Evolutionary conservation across 2,888 invertebrate genomes (phyloP).

Genomic region (Polietes domitor): DNA sequence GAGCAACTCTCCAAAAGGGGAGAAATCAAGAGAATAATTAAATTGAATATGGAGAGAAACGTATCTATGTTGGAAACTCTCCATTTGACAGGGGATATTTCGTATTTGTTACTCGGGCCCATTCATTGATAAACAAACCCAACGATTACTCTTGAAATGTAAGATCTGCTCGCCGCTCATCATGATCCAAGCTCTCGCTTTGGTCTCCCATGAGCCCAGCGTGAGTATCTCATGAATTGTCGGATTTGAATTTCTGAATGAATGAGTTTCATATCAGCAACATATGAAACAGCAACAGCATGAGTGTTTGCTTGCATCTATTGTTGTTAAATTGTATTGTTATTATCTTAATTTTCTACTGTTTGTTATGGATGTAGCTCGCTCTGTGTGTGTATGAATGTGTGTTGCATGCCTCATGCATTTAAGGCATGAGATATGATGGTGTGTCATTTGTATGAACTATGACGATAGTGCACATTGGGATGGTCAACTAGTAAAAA

Average conservation of each 20-base stretch:
- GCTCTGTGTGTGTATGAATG: neutral
- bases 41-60: too few species aligned
- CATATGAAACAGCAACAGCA: conserved; percentile 1
- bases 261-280: conserved; percentile 28
- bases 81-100: too few species aligned
- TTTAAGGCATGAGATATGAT: neutral
- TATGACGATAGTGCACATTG: neutral
- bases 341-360: conserved; percentile 24
- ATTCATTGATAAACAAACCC: neutral
- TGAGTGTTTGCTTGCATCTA: conserved; percentile 9
- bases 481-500: too few species aligned
- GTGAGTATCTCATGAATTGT: neutral
- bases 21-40: neutral
- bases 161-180: neutral
- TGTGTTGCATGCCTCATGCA: neutral
- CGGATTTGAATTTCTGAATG: conserved; percentile 36
- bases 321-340: conserved; percentile 37
- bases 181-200: neutral
- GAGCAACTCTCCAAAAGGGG: neutral
- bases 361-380: neutral
- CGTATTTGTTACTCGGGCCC: neutral
- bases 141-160: conserved; percentile 12
- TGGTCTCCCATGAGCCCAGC: neutral
- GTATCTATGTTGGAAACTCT: too few species aligned
- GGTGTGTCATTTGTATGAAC: conserved; percentile 3